phyloP scores from a whole-genome alignment of 2,888 invertebrate species.

The Blastobasis adustella region DNA sequence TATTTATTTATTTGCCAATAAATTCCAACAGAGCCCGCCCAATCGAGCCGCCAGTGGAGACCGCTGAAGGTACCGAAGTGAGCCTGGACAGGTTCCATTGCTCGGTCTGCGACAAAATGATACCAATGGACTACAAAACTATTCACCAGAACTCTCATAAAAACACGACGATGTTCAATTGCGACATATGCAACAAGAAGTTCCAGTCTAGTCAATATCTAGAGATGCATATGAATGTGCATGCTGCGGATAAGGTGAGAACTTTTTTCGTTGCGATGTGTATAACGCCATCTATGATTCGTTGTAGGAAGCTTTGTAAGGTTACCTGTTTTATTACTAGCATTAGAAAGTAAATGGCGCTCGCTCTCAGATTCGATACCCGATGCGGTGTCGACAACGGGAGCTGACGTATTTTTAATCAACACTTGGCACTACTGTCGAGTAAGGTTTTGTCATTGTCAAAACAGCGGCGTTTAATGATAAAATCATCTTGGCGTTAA shows the following conservation, averaged over 20 bases:
- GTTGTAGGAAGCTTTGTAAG: background rate
- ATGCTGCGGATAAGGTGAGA: constrained; percentile 70
- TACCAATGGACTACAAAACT: constrained; percentile 56
- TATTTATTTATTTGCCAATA: no score
- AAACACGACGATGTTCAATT: constrained; percentile 72
- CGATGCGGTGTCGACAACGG: no score
- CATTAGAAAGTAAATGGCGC: no score
- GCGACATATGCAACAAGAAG: constrained; percentile 82
- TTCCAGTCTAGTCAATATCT: constrained; percentile 79
- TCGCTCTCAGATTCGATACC: no score
- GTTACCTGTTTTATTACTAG: background rate
- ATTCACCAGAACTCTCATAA: constrained; percentile 84
- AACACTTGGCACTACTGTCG: no score
- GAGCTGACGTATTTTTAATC: no score
- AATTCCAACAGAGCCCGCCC: constrained; percentile 39
- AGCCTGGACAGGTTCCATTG: constrained; percentile 56
- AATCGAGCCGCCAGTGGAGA: constrained; percentile 61
- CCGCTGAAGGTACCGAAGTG: constrained; percentile 32
- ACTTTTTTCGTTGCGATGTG: background rate
- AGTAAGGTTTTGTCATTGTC: no score
- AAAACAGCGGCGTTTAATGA: no score
- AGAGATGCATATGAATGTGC: constrained; percentile 84
- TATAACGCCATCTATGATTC: background rate
- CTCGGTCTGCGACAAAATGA: constrained; percentile 67
- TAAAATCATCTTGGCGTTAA: no score